Base-by-base conservation (phyloP, 2,888 invertebrate genomes). In the Orthonychiurus folsomi region DNA sequence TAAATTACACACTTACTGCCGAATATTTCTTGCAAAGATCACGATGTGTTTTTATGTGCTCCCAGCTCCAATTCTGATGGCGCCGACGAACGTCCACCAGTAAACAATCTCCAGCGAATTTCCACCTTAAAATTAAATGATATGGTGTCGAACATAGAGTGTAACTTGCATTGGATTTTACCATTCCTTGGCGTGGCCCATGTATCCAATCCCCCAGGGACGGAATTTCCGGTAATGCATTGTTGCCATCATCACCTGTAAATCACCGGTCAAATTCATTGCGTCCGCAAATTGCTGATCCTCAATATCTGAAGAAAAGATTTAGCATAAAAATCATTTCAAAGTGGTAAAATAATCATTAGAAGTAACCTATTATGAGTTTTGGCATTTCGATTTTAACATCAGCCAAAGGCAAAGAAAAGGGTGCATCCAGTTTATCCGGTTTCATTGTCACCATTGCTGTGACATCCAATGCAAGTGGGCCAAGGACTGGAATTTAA, bases 391-490 rank as follows among this genome's bases (percentile, higher is more conserved):
- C 48, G 15, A 59, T 9, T 3, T 3, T 23, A 48, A 26, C 50
- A 5, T 59, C 59, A 9, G 25, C 59, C 25, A 24, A 3, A 5
- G 59, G 59, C 26, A 37, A n/a, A 9, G 59, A 48, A 50, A 59
- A 59, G 3, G 28, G 28, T 24, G 47, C 59, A 23, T 28, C 23
- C n/a, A 59, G 20, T 21, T 50, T 48, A 3, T 59, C 47, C 2
- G 59, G 59, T 50, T 48, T 48, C 50, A 59, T 48, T n/a, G 59
- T 59, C 2, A 59, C 59, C 15, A 25, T 50, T 25, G 59, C 59
- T 23, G 47, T 59, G 18, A 20, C 50, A 23, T 21, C 26, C 3
- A 24, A 23, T 24, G 5, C 5, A 23, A 59, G 48, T 26, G 59
- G 59, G 3, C 59, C 59, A n/a, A 59, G 2, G 23, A 59, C 59